Conservation (phyloP, 2,113 vertebrate genomes). For the Chionis minor region DNA sequence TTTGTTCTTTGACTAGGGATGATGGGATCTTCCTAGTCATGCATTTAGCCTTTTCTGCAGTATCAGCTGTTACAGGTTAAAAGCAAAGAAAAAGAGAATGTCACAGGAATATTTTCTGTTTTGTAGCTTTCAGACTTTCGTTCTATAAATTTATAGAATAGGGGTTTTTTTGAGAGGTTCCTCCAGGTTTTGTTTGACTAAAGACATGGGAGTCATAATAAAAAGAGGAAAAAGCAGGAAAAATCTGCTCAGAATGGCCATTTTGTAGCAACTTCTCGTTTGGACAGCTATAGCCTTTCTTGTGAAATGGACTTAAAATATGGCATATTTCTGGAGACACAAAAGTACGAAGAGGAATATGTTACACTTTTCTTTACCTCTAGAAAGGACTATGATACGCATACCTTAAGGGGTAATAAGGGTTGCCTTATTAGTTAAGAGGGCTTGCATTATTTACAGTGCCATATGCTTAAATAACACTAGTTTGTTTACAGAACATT, state of each 20-base stretch:
- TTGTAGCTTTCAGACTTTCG: neutral
- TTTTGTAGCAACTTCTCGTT: neutral
- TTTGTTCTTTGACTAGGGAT: neutral
- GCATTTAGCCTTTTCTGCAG: neutral
- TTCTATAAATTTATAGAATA: neutral
- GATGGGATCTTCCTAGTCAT: neutral
- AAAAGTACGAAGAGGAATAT: neutral
- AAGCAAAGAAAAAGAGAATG: neutral
- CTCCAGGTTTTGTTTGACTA: neutral
- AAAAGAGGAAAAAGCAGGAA: neutral
- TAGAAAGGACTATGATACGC: neutral
- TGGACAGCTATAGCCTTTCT: neutral
- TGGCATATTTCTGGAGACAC: neutral
- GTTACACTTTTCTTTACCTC: neutral
- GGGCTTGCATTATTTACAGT: neutral
- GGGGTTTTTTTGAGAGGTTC: neutral
- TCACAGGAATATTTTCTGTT: neutral
- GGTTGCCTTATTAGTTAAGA: neutral
- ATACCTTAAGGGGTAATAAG: neutral
- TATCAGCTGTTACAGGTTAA: neutral
- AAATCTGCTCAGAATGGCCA: neutral
- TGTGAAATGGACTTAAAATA: neutral
- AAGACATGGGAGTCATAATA: neutral
- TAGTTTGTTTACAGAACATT: neutral
- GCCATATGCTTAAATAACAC: neutral